Evolutionary conservation across 1,140 invertebrate genomes (phyloP).

Genomic region (Leptinotarsa lineolata): DNA sequence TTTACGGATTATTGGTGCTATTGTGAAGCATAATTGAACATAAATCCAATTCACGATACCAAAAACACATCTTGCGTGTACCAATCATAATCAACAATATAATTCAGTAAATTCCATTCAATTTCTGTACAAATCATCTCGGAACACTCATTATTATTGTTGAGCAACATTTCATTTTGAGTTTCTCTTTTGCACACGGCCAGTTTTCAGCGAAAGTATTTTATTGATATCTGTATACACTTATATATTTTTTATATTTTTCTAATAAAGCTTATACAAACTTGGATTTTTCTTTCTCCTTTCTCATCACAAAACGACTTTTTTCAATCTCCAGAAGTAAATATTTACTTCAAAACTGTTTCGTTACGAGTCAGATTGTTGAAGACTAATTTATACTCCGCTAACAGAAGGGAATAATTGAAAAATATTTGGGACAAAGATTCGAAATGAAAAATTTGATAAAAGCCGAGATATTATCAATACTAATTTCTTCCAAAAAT

Average conservation of each 20-base stretch:
- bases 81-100: not conserved
- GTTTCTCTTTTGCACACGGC: not conserved
- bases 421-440: too few relatives aligned
- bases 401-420: not conserved
- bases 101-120: not conserved
- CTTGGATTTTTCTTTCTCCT: not conserved
- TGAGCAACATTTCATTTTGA: not conserved
- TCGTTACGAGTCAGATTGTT: too few relatives aligned
- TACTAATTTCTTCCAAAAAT: too few relatives aligned
- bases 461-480: too few relatives aligned
- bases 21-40: not conserved
- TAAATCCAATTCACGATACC: not conserved
- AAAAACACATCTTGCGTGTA: constrained; percentile 3
- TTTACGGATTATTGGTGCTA: not conserved
- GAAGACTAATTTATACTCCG: not conserved
- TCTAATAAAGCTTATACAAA: constrained; percentile 7
- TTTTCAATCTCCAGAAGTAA: too few relatives aligned
- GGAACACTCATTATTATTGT: not conserved
- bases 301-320: too few relatives aligned
- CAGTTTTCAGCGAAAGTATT: not conserved
- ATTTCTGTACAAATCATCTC: not conserved
- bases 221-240: not conserved
- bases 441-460: too few relatives aligned
- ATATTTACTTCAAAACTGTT: too few relatives aligned
- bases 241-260: constrained; percentile 7